These are phyloP conservation scores for Hycleus cichorii DNA, from an alignment of 1,140 invertebrate genomes.

Conservation along the genomic window DNA sequence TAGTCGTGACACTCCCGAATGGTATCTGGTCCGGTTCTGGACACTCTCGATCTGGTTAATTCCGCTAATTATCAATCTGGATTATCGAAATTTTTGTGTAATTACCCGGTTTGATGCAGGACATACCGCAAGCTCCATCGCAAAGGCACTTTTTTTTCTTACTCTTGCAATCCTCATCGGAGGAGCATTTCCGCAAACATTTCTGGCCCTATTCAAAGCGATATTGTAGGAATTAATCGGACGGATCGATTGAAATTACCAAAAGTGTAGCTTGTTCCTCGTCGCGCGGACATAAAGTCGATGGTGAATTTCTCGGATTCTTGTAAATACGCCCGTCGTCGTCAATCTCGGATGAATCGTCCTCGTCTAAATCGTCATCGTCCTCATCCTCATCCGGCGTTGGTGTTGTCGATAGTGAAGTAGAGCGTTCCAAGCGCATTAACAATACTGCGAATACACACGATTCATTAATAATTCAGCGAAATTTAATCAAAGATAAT, in stretches of 20 bases:
- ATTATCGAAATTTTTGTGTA: neutral
- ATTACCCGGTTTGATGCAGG: conserved; percentile 85
- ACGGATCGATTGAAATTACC: conserved; percentile 34
- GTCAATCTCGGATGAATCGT: conserved; percentile 51
- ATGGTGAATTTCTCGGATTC: conserved; percentile 81
- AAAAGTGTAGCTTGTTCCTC: conserved; percentile 61
- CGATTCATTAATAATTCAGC: too few relatives aligned
- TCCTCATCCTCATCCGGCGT: conserved; percentile 59
- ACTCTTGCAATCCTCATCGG: conserved; percentile 93
- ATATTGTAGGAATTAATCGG: neutral
- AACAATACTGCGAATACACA: too few relatives aligned
- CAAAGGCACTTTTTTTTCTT: conserved; percentile 95
- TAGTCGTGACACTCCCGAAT: conserved; percentile 62
- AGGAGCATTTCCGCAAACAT: conserved; percentile 87
- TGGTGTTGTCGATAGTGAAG: conserved; percentile 32
- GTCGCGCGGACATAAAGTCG: conserved; percentile 71
- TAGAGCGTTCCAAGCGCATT: too few relatives aligned
- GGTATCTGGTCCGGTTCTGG: conserved; percentile 63
- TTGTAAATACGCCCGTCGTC: conserved; percentile 75
- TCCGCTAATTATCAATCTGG: neutral
- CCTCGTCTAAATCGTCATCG: conserved; percentile 54
- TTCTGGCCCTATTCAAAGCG: conserved; percentile 56
- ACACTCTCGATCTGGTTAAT: conserved; percentile 70
- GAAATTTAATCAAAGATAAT: too few relatives aligned
- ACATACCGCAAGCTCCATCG: conserved; percentile 93